Evolutionary conservation across 2,113 vertebrate species (phyloP).

Genomic region (Plectropomus leopardus): DNA sequence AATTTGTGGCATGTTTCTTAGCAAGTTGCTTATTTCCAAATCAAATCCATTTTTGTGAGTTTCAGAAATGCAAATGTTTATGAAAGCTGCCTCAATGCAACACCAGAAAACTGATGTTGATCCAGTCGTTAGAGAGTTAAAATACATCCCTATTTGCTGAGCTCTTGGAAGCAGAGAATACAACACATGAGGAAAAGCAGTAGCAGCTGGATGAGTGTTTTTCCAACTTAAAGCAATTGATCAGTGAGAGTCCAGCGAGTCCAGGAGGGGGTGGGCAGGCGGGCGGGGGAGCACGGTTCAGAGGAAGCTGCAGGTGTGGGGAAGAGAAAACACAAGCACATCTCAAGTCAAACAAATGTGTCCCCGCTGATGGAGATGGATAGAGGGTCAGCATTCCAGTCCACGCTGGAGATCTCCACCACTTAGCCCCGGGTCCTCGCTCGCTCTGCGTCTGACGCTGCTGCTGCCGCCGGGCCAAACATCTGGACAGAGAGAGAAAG

Average conservation of each 20-base stretch:
- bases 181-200: conserved; percentile 54
- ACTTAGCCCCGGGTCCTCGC: conserved; percentile 44
- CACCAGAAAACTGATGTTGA: no score
- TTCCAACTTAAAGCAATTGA: conserved; percentile 76
- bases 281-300: conserved; percentile 48
- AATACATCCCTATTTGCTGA: conserved; percentile 28
- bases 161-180: conserved; percentile 40
- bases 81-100: no score
- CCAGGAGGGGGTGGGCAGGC: conserved; percentile 24
- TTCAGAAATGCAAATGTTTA: no score
- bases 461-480: conserved; percentile 61
- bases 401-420: conserved; percentile 75
- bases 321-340: conserved; percentile 85
- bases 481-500: conserved; percentile 64
- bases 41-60: no score
- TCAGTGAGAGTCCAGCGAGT: conserved; percentile 59
- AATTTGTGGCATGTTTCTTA: no score
- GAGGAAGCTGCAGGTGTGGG: conserved; percentile 85
- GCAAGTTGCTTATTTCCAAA: no score
- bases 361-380: conserved; percentile 84
- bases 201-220: conserved; percentile 74
- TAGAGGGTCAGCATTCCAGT: conserved; percentile 82
- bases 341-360: conserved; percentile 81
- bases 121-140: no score
- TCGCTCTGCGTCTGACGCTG: conserved; percentile 33